Conservation (phyloP, 2,888 invertebrate species). For the Drosophila paracracens region DNA sequence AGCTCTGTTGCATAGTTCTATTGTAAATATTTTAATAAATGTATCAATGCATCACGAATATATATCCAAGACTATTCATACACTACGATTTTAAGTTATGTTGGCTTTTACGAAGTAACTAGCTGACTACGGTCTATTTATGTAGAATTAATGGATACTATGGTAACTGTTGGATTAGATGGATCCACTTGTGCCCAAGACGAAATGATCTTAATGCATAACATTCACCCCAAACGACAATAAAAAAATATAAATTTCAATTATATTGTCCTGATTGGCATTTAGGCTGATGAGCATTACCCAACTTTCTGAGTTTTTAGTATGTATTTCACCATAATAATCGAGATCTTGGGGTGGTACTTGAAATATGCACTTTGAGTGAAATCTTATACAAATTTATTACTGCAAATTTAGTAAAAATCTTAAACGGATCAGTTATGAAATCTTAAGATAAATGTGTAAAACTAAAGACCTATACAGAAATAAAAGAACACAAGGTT, state of each 20-base stretch:
- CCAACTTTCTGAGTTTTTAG: neutral
- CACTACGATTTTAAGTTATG: neutral
- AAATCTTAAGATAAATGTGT: neutral
- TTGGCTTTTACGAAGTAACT: neutral
- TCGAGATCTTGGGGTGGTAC: neutral
- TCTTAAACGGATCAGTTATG: neutral
- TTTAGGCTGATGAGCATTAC: neutral
- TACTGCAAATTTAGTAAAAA: neutral
- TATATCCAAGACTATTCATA: neutral
- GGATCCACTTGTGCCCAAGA: neutral
- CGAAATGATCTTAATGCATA: neutral
- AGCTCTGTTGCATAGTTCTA: constrained; percentile 65
- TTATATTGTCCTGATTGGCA: neutral
- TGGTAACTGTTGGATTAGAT: neutral
- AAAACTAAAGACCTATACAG: rapidly evolving
- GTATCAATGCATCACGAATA: constrained; percentile 14
- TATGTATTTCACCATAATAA: neutral
- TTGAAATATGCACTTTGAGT: neutral
- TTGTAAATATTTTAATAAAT: constrained; percentile 65
- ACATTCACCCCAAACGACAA: neutral
- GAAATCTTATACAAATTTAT: neutral
- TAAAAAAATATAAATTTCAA: neutral
- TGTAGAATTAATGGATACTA: neutral
- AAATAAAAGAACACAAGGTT: neutral
- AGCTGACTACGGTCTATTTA: neutral